These are phyloP conservation scores for Hyperopisus bebe DNA, from an alignment of 2,113 vertebrate species.

Conservation along the genomic window DNA sequence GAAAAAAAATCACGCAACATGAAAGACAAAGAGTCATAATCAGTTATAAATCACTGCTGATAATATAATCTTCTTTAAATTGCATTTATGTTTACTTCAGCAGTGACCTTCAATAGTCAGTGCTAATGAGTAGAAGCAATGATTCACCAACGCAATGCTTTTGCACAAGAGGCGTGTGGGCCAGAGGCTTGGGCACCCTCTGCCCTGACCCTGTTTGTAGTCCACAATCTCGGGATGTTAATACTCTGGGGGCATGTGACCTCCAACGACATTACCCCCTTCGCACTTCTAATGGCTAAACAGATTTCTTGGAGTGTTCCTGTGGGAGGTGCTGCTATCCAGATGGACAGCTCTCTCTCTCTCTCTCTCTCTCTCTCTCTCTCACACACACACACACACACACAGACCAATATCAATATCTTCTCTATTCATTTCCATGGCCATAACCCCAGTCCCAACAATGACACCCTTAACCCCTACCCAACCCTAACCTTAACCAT, in stretches of 20 bases:
- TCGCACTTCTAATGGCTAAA: neutral
- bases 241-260: neutral
- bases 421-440: neutral
- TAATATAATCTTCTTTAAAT: neutral
- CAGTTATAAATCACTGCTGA: neutral
- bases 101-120: neutral
- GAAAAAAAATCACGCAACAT: neutral
- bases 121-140: neutral
- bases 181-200: neutral
- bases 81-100: neutral
- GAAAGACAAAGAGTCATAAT: neutral
- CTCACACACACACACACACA: slow-evolving; percentile 7
- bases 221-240: neutral
- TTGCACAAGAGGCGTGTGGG: neutral
- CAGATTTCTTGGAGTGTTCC: neutral
- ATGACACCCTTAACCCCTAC: neutral
- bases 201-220: neutral
- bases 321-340: neutral
- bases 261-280: neutral
- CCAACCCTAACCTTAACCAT: neutral
- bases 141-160: neutral
- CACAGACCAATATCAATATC: neutral
- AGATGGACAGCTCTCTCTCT: neutral
- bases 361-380: no score
- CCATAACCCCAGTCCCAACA: neutral